phyloP scores from a whole-genome alignment of 37 sponge, comb jelly and placozoan species.

The Corticium candelabrum region DNA sequence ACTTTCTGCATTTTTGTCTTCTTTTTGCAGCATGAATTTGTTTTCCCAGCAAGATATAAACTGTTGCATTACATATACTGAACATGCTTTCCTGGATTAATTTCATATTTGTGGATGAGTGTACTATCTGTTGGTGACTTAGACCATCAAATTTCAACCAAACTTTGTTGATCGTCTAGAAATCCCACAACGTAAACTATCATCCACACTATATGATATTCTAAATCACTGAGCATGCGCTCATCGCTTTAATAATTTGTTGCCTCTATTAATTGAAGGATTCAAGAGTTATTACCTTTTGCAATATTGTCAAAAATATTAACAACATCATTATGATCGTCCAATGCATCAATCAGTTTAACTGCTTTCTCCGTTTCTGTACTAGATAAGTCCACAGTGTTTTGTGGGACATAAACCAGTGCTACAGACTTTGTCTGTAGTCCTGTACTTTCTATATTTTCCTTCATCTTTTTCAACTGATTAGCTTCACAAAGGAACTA shows the following conservation, averaged over 20 bases:
- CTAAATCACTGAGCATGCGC: too few relatives aligned
- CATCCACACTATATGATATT: too few relatives aligned
- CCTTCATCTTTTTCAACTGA: slow-evolving; percentile 14
- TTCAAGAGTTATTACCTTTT: too few relatives aligned
- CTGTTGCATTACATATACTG: too few relatives aligned
- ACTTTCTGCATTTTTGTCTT: too few relatives aligned
- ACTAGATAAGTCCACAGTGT: neutral
- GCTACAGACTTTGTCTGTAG: slow-evolving; percentile 7
- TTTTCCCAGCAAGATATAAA: too few relatives aligned
- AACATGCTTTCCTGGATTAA: neutral
- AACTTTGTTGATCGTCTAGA: too few relatives aligned
- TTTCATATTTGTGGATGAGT: neutral
- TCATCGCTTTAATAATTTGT: too few relatives aligned
- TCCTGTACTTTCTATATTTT: slow-evolving; percentile 1
- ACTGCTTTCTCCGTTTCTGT: slow-evolving; percentile 25
- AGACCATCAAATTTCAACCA: neutral
- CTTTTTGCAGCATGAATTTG: too few relatives aligned
- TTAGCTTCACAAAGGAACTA: slow-evolving; percentile 30
- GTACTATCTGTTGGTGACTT: neutral
- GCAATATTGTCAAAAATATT: slow-evolving; percentile 37
- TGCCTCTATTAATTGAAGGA: too few relatives aligned
- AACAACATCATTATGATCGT: slow-evolving; percentile 36
- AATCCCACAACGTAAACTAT: too few relatives aligned
- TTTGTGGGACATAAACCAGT: slow-evolving; percentile 31
- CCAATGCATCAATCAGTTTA: slow-evolving; percentile 17